A percentile compares a stretch with the other conserved stretches of the same genome.
phyloP scores from a whole-genome alignment of 2,888 invertebrate genomes.

The Papilio demoleus region DNA sequence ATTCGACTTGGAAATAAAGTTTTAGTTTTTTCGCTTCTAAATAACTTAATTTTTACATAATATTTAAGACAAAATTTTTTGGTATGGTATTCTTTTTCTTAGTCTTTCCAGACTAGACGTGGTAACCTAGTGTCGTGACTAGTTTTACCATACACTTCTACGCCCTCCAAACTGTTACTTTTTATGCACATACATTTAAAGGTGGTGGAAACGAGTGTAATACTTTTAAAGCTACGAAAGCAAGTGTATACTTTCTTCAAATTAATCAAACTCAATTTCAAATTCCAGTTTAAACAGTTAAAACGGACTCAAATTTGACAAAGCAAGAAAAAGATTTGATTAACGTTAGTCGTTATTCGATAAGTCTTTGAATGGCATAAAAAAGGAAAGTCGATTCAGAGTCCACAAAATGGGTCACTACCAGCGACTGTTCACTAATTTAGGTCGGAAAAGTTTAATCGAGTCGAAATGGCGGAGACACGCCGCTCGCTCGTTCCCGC shows the following conservation, averaged over 20 bases:
- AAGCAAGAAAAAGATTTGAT: constrained; percentile 10
- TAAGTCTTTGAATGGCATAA: constrained; percentile 8
- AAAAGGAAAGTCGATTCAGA: constrained; percentile 10
- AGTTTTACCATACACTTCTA: no score
- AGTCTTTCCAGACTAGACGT: no score
- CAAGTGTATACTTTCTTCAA: neutral
- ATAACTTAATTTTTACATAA: constrained; percentile 1
- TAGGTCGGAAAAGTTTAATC: constrained; percentile 32
- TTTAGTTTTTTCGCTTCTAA: neutral
- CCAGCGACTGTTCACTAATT: constrained; percentile 25
- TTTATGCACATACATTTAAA: no score
- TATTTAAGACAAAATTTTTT: no score
- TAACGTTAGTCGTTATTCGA: constrained; percentile 13
- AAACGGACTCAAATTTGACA: neutral
- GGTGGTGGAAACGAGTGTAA: no score
- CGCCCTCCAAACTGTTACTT: no score
- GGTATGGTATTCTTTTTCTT: no score
- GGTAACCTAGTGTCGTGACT: no score
- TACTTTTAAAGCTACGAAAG: neutral
- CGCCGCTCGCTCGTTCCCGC: constrained; percentile 27
- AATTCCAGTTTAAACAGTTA: neutral
- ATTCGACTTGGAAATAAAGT: constrained; percentile 5
- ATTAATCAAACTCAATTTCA: neutral
- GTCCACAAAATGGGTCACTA: constrained; percentile 27
- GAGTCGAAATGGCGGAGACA: constrained; percentile 9